Percentiles rank a stretch among this genome's conserved stretches.
Conservation (phyloP, 2,888 invertebrate genomes). For the Eristalinus sepulchralis region DNA sequence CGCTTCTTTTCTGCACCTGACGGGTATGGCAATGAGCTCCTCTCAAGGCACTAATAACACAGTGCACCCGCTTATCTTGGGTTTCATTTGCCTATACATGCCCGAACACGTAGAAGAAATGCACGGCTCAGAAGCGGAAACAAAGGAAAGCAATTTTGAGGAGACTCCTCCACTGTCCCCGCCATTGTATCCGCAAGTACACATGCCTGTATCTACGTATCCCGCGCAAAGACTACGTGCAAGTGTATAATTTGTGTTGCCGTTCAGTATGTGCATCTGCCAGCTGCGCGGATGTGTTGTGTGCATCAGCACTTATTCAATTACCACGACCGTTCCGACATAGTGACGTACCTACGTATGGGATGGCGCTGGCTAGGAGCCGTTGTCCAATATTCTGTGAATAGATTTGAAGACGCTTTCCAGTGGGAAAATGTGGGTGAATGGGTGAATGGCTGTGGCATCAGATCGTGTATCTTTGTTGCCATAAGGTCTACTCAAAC, state of each 20-base stretch:
- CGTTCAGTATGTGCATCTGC: not conserved
- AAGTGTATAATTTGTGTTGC: not conserved
- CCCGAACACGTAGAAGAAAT: not conserved
- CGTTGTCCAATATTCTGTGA: not conserved
- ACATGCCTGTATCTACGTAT: not conserved
- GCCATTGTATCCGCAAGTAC: not conserved
- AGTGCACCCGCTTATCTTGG: not conserved
- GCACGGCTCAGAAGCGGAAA: not conserved
- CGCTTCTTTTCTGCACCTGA: not conserved
- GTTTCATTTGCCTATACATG: too few species aligned
- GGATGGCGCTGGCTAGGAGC: not conserved
- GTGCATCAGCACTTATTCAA: not conserved
- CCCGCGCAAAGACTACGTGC: not conserved
- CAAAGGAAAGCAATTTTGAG: not conserved
- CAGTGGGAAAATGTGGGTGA: not conserved
- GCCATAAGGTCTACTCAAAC: not conserved
- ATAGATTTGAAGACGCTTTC: not conserved
- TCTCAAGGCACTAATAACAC: not conserved
- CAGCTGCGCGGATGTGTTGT: not conserved
- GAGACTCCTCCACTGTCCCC: not conserved
- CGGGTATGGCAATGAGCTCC: not conserved
- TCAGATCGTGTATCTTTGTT: not conserved
- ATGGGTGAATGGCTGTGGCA: not conserved
- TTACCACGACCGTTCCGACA: not conserved
- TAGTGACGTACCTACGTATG: not conserved